A percentile compares a stretch with the other conserved stretches of the same genome.
Evolutionary conservation across 2,888 invertebrate genomes (phyloP).

Genomic region (Xanthorhoe spadicearia): DNA sequence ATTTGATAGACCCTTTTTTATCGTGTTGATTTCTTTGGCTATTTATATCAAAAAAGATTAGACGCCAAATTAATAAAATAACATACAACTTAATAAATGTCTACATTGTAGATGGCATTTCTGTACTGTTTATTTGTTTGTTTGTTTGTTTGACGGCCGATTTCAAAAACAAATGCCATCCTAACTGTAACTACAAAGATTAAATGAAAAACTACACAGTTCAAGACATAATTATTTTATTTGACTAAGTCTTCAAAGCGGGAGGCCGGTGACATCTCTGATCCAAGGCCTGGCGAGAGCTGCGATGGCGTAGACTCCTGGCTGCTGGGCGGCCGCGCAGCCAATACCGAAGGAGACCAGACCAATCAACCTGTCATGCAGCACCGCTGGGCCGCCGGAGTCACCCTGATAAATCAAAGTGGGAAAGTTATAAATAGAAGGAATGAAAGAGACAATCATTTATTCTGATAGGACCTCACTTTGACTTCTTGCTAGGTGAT

Average conservation of each 20-base stretch:
- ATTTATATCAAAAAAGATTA: background rate
- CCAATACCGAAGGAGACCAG: conserved; percentile 85
- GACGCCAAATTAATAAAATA: background rate
- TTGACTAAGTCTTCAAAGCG: conserved; percentile 52
- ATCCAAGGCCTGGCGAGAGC: conserved; percentile 72
- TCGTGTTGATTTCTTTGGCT: background rate
- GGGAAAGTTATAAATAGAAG: too few species aligned
- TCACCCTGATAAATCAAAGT: conserved; percentile 71
- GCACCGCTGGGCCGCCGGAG: conserved; percentile 83
- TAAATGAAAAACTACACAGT: background rate
- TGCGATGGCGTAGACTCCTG: conserved; percentile 84
- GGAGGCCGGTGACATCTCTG: conserved; percentile 66
- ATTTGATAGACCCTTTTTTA: background rate
- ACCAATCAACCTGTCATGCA: conserved; percentile 76
- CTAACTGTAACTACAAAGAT: too few species aligned
- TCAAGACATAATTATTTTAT: background rate
- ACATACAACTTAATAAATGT: background rate
- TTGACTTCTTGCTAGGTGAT: too few species aligned
- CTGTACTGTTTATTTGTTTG: too few species aligned
- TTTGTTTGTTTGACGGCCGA: too few species aligned
- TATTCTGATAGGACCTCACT: too few species aligned
- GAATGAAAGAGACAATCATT: too few species aligned
- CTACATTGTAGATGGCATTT: too few species aligned
- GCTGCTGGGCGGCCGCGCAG: conserved; percentile 78
- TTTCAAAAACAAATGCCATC: too few species aligned